Evolutionary conservation across 2,797 vertebrate genomes (phyloP).

Genomic region (Sebastes flavidus): DNA sequence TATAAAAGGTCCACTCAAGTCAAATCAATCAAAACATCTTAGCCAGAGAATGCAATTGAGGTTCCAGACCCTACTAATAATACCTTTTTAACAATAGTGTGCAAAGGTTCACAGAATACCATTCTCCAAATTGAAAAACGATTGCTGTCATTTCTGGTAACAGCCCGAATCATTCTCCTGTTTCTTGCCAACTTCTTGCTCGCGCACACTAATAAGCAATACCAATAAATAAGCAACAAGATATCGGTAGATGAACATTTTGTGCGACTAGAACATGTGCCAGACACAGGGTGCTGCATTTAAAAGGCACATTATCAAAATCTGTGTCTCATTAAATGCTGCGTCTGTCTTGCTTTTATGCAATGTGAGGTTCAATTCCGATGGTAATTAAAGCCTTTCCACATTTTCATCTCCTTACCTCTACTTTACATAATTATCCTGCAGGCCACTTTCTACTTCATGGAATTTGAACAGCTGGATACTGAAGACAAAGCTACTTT

Average conservation of each 20-base stretch:
- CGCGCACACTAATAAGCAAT: constrained; percentile 15
- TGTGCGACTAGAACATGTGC: constrained; percentile 19
- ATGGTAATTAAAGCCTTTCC: constrained; percentile 67
- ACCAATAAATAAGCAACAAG: constrained; percentile 33
- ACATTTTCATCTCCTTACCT: constrained; percentile 63
- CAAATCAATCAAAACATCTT: too few relatives aligned
- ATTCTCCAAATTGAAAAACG: constrained; percentile 7
- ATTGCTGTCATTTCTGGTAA: constrained; percentile 22
- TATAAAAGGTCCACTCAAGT: too few relatives aligned
- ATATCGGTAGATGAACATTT: constrained; percentile 17
- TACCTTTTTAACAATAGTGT: background rate
- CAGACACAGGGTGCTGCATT: constrained; percentile 25
- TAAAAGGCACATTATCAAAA: constrained; percentile 55
- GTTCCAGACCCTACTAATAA: background rate
- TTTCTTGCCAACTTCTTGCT: constrained; percentile 4
- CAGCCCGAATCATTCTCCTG: constrained; percentile 8
- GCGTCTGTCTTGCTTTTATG: constrained; percentile 33
- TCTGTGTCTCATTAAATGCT: constrained; percentile 28
- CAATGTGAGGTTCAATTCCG: constrained; percentile 49
- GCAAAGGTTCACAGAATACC: constrained; percentile 4
- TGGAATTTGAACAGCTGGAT: constrained; percentile 37
- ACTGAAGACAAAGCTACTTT: constrained; percentile 36
- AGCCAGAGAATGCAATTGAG: too few relatives aligned
- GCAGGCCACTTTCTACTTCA: constrained; percentile 33
- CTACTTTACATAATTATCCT: constrained; percentile 68